Evolutionary conservation across 2,888 invertebrate species (phyloP).

Genomic region (Lysandra coridon): DNA sequence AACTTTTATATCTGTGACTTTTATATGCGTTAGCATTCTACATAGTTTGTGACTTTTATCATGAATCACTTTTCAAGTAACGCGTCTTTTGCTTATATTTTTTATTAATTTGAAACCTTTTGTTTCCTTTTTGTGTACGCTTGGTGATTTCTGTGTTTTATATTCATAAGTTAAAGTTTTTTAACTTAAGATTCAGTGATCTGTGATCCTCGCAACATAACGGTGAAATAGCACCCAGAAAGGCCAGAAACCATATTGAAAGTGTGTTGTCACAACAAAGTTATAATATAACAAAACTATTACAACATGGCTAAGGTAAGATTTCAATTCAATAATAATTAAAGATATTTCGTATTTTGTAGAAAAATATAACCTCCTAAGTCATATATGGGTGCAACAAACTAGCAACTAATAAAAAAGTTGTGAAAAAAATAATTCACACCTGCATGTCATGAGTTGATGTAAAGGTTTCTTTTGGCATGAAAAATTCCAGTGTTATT

Average conservation of each 20-base stretch:
- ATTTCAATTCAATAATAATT: neutral
- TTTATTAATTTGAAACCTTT: neutral
- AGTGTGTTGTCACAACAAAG: conserved; percentile 27
- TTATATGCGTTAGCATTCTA: no score
- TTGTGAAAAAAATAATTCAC: conserved; percentile 36
- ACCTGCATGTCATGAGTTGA: conserved; percentile 38
- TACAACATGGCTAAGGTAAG: conserved; percentile 36
- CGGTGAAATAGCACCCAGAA: conserved; percentile 16
- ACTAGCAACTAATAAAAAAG: conserved; percentile 10
- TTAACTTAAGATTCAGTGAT: neutral
- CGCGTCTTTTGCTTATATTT: conserved; percentile 2
- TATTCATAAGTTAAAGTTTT: neutral
- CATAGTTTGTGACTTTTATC: neutral
- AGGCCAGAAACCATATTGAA: conserved; percentile 21
- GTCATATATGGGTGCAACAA: neutral
- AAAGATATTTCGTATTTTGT: conserved; percentile 13
- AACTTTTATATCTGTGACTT: neutral
- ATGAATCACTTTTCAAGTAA: conserved; percentile 5
- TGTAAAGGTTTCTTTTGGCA: conserved; percentile 40
- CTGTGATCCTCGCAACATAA: neutral
- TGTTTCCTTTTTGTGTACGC: neutral
- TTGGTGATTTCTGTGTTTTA: neutral
- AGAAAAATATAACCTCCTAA: neutral
- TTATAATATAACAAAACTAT: neutral
- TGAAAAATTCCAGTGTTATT: conserved; percentile 44